A percentile compares a stretch with the other conserved stretches of the same genome.
phyloP scores from a whole-genome alignment of 2,888 invertebrate genomes.

The Clepsis dumicolana region DNA sequence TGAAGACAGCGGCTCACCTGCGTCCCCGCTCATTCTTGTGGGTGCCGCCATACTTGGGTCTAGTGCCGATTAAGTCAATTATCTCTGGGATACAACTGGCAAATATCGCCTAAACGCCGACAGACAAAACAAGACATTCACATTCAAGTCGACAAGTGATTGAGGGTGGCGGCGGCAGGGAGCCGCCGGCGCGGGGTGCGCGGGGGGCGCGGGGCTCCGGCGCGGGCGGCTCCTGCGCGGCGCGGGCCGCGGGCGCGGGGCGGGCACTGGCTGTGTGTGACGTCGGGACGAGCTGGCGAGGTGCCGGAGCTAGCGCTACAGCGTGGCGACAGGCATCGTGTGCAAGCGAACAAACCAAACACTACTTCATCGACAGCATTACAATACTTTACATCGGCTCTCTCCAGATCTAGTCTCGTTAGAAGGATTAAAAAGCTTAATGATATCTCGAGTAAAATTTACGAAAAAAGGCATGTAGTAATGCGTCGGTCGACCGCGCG shows the following conservation, averaged over 20 bases:
- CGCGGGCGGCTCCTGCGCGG: conserved; percentile 56
- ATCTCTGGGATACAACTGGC: conserved; percentile 99
- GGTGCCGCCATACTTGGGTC: conserved; percentile 99
- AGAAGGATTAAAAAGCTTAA: conserved; percentile 86
- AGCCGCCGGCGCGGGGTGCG: conserved; percentile 59
- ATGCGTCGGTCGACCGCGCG: conserved; percentile 85
- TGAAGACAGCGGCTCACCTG: conserved; percentile 95
- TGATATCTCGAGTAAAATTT: conserved; percentile 84
- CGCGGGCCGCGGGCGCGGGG: conserved; percentile 50
- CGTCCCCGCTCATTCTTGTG: conserved; percentile 99
- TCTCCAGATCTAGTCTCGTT: conserved; percentile 86
- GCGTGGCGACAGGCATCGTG: conserved; percentile 87
- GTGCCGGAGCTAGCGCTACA: conserved; percentile 87
- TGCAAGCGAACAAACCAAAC: conserved; percentile 87
- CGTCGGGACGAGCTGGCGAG: conserved; percentile 83
- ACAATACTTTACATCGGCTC: conserved; percentile 85
- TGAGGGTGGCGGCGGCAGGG: conserved; percentile 57
- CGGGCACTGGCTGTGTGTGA: conserved; percentile 86
- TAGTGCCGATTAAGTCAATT: conserved; percentile 99
- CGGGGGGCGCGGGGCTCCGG: conserved; percentile 47
- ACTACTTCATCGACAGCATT: conserved; percentile 87
- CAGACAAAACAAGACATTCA: conserved; percentile 88
- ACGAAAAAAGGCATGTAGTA: conserved; percentile 85
- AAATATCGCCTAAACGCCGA: conserved; percentile 98
- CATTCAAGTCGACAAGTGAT: conserved; percentile 77